phyloP scores from a whole-genome alignment of 2,797 vertebrate genomes.

The Hyperoplus lanceolatus region DNA sequence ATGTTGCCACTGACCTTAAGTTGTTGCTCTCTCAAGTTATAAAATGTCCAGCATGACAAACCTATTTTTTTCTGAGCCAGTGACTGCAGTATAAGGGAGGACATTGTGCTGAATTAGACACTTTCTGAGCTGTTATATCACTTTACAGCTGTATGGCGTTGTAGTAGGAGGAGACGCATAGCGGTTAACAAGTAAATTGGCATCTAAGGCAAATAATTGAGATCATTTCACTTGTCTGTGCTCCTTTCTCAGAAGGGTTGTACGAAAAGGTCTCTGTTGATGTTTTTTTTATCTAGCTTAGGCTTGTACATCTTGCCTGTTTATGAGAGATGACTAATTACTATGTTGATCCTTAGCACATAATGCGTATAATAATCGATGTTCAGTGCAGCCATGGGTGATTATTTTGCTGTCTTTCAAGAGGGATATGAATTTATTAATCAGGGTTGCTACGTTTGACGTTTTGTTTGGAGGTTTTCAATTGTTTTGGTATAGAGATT shows the following conservation, averaged over 20 bases:
- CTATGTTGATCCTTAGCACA: slow-evolving; percentile 57
- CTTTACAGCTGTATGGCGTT: slow-evolving; percentile 32
- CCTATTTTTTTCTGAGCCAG: slow-evolving; percentile 35
- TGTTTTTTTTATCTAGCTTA: slow-evolving; percentile 45
- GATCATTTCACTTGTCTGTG: slow-evolving; percentile 26
- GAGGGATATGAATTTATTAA: slow-evolving; percentile 47
- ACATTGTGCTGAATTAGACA: slow-evolving; percentile 44
- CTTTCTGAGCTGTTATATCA: slow-evolving; percentile 48
- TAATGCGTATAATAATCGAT: slow-evolving; percentile 61
- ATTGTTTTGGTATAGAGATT: slow-evolving; percentile 7
- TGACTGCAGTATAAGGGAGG: slow-evolving; percentile 31
- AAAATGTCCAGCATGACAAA: slow-evolving; percentile 54
- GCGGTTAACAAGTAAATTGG: slow-evolving; percentile 35
- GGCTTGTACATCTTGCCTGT: slow-evolving; percentile 34
- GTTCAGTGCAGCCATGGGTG: slow-evolving; percentile 41
- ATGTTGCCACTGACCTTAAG: slow-evolving; percentile 74
- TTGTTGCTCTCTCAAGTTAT: slow-evolving; percentile 59
- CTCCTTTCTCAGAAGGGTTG: slow-evolving; percentile 18
- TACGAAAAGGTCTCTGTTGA: slow-evolving; percentile 37
- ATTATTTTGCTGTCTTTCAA: slow-evolving; percentile 52
- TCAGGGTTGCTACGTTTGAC: slow-evolving; percentile 27
- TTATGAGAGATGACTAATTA: slow-evolving; percentile 66
- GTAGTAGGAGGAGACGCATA: slow-evolving; percentile 27
- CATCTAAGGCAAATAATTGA: slow-evolving; percentile 35
- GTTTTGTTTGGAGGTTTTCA: slow-evolving; percentile 26